phyloP scores from a whole-genome alignment of 2,113 vertebrate genomes.

The Pseudonaja textilis region DNA sequence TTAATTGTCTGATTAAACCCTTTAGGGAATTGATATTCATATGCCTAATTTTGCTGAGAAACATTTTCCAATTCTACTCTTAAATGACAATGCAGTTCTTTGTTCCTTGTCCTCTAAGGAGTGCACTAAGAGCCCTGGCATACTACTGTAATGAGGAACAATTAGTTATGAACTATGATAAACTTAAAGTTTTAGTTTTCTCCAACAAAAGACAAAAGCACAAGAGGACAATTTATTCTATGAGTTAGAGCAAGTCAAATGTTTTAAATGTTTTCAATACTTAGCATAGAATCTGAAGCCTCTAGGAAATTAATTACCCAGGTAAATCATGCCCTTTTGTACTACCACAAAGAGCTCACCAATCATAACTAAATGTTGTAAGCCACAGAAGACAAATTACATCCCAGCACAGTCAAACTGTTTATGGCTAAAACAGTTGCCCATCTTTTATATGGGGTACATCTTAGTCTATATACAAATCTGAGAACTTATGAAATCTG shows the following conservation, averaged over 20 bases:
- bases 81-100: not conserved
- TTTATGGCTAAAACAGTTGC: not conserved
- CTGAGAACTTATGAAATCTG: not conserved
- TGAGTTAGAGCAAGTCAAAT: not conserved
- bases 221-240: not conserved
- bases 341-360: not conserved
- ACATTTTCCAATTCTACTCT: not conserved
- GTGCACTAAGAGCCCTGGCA: not conserved
- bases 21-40: not conserved
- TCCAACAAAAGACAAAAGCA: not conserved
- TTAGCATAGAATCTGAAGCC: not conserved
- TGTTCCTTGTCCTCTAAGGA: not conserved
- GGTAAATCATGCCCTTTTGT: not conserved
- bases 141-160: not conserved
- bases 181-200: not conserved
- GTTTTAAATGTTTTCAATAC: not conserved
- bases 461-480: not conserved
- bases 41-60: not conserved
- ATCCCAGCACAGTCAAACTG: not conserved
- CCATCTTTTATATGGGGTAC: not conserved
- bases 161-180: not conserved
- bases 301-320: not conserved
- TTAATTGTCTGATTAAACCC: not conserved
- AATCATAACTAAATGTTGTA: not conserved
- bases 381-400: not conserved